Base-by-base conservation (phyloP, 1,140 invertebrate species). In the Ceratina australensis region DNA sequence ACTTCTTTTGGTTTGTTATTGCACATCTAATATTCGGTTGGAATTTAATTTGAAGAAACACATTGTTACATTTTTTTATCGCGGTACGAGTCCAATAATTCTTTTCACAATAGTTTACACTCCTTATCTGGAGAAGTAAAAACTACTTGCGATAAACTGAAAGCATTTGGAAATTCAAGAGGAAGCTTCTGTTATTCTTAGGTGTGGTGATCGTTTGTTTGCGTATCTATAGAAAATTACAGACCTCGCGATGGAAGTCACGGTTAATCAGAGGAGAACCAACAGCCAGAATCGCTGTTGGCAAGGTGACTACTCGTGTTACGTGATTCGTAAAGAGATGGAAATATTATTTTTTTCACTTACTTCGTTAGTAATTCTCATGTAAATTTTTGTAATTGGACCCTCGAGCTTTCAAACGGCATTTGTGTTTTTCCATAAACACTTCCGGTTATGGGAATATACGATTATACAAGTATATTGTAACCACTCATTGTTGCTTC, bases 211-310 rank as follows among this genome's bases (percentile, higher is more conserved):
- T 42, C 4, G 15, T 42, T 72, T 59, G 71, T 72, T 66, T 65
- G 72, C 60, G 66, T 74, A 65, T 20, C 49, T 33, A 60, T 56
- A 28, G 74, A 28, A 69, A 76, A 71, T 71, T 76, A 61, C 26
- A 76, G 47, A 20, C 24, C 12, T 61, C n/a, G 10, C 7, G 15
- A 20, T 50, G 47, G 66, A 76, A 50, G 50, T 24, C 20, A 20
- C 0, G 56, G 65, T 15, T 68, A 69, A 76, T 75, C 73, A 47
- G 26, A 8, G 20, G 42, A 49, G 64, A 75, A 75, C 50, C 74
- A 71, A 71, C 57, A n/a, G 74, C 47, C 47, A 52, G 66, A 63
- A 63, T 71, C 49, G 67, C 74, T 77, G 57, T 26, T 54, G 74
- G 74, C 74, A 71, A 61, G 66, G 67, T 77, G 56, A 71, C 15